Conservation (phyloP, 2,113 vertebrate species). For the Indri indri region DNA sequence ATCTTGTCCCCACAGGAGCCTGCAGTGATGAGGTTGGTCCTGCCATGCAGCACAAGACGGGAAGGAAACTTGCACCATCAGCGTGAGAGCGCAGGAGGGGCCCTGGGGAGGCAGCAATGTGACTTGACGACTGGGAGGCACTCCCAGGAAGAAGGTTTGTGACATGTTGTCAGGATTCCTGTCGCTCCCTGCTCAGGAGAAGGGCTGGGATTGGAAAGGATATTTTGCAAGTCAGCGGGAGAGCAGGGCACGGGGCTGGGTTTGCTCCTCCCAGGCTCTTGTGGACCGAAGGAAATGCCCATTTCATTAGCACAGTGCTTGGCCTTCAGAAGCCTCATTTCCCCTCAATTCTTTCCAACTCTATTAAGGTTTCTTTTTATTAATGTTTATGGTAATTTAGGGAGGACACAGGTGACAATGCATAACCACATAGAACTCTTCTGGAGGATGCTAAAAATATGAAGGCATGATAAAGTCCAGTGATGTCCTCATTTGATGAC, state of each 20-base stretch:
- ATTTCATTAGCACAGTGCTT: not conserved
- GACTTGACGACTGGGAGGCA: not conserved
- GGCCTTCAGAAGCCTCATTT: not conserved
- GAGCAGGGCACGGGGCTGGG: not conserved
- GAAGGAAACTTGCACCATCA: not conserved
- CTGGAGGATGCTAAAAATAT: conserved; percentile 63
- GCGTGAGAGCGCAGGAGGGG: not conserved
- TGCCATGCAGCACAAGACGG: not conserved
- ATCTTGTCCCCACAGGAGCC: not conserved
- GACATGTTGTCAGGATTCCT: not conserved
- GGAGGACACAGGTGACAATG: conserved; percentile 81
- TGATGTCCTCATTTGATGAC: conserved; percentile 41
- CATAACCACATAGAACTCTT: conserved; percentile 79
- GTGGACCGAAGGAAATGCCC: not conserved
- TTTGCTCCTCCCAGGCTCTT: not conserved
- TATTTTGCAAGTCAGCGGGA: not conserved
- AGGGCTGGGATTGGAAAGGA: not conserved
- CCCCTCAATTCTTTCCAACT: conserved; percentile 77
- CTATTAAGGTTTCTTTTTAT: conserved; percentile 84
- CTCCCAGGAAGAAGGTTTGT: not conserved
- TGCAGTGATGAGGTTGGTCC: not conserved
- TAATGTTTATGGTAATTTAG: conserved; percentile 83
- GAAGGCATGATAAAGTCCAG: conserved; percentile 72
- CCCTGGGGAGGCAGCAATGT: rapidly evolving
- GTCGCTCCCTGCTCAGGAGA: not conserved